These are phyloP conservation scores for Gallirallus australis DNA, from an alignment of 2,797 vertebrate genomes.

Conservation along the genomic window DNA sequence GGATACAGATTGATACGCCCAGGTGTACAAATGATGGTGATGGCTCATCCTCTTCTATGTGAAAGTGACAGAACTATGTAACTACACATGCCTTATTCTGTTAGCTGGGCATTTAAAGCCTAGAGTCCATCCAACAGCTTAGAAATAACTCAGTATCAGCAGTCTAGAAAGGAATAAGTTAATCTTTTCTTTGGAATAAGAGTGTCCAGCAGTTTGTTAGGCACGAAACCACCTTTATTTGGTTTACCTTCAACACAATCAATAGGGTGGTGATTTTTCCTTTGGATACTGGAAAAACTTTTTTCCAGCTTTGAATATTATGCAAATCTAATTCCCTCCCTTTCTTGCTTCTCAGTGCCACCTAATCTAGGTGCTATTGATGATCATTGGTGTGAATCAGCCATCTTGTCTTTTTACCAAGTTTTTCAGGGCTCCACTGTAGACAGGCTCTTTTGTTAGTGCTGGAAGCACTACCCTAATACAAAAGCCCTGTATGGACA, in stretches of 20 bases:
- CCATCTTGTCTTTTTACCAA: not conserved
- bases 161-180: not conserved
- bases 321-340: not conserved
- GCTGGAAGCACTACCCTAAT: not conserved
- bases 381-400: not conserved
- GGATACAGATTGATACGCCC: not conserved
- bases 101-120: not conserved
- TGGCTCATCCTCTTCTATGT: not conserved
- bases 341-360: not conserved
- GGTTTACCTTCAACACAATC: not conserved
- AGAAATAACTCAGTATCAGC: not conserved
- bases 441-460: not conserved
- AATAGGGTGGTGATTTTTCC: not conserved
- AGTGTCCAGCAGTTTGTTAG: not conserved
- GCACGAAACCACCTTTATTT: not conserved
- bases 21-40: too few species aligned
- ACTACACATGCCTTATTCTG: not conserved
- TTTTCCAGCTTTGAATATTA: not conserved
- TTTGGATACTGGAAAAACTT: not conserved
- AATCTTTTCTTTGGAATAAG: not conserved
- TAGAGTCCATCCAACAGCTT: not conserved
- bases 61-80: not conserved
- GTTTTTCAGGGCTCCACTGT: not conserved
- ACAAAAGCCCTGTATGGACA: not conserved
- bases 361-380: not conserved